Percentiles rank a stretch among this genome's conserved stretches.
These are phyloP conservation scores for Hetaerina titia DNA, from an alignment of 2,888 invertebrate species.

Conservation along the genomic window DNA sequence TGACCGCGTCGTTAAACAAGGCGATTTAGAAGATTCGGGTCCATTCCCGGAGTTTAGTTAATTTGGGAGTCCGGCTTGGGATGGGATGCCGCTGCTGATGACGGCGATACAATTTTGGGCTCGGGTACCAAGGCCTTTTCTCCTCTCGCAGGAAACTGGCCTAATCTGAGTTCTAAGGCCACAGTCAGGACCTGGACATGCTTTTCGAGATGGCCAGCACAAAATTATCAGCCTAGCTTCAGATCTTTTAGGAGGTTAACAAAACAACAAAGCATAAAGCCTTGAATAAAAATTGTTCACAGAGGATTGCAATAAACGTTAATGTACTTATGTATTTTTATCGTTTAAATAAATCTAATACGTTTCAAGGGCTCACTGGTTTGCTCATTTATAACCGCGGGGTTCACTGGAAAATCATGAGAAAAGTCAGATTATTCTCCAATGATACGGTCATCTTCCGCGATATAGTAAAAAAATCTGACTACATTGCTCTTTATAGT, in stretches of 20 bases:
- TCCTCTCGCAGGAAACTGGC: background rate
- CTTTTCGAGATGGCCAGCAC: background rate
- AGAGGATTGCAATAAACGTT: too few relatives aligned
- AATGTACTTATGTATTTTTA: too few relatives aligned
- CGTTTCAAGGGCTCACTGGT: too few relatives aligned
- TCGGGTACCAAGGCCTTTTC: background rate
- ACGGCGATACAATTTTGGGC: constrained; percentile 22
- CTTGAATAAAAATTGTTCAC: too few relatives aligned
- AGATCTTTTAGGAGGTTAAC: background rate
- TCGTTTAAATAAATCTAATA: too few relatives aligned
- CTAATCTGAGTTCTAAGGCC: background rate
- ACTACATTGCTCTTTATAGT: too few relatives aligned
- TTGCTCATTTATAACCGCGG: too few relatives aligned
- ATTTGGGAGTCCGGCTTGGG: background rate
- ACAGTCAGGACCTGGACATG: background rate
- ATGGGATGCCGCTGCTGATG: background rate
- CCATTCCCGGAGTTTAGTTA: constrained; percentile 23
- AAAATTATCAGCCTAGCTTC: background rate
- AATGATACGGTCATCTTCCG: too few relatives aligned
- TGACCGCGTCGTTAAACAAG: constrained; percentile 39
- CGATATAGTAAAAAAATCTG: too few relatives aligned
- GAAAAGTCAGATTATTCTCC: too few relatives aligned
- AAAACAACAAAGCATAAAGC: too few relatives aligned
- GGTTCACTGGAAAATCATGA: too few relatives aligned
- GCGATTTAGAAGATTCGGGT: constrained; percentile 35